Evolutionary conservation across 2,797 vertebrate species (phyloP), one percentile per base, ranked within the genome.

Genomic region (Eulemur coronatus): DNA sequence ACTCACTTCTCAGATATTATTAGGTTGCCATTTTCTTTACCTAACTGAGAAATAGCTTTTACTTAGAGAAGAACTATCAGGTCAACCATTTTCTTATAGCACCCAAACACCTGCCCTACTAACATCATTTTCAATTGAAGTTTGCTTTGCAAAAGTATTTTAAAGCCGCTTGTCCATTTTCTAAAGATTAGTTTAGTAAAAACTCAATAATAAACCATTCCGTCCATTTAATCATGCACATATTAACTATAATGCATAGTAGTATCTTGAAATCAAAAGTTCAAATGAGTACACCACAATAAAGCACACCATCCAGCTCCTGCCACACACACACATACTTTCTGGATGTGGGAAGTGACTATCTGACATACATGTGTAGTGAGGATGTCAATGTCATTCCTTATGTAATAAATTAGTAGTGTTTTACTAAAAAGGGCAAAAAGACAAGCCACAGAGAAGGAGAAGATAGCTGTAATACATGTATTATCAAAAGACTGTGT

Each of bases 91-190:
- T 94, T 55, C 15, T 80, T 75, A 5, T 20, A 70, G 26, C 35
- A 9, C 28, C 35, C 30, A 86, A 93, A 80, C 73, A 59, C 8
- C 43, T 48, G 43, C 13, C 67, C 35, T 76, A 46, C 84, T 57
- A 87, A 75, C 5, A 84, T 81, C 78, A 73, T 22, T 65, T 87
- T 86, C 50, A 26, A n/a, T 24, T 78, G 88, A 93, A 81, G 22
- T 81, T 95, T 65, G 50, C 48, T 41, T 69, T 76, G 41, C 30
- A 85, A 48, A 50, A 94, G 69, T 69, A 94, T 89, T 93, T 94
- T 86, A 63, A 76, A 67, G 38, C 6, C 2, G 3, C 5, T 84
- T 65, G 14, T 46, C 43, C 61, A 89, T 82, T 89, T 89, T 94
- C 69, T 92, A 46, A 92, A 87, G 38, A 84, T 35, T 50, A 61